A percentile compares a stretch with the other conserved stretches of the same genome.
Evolutionary conservation across 2,888 invertebrate genomes (phyloP).

Genomic region (Sclerodermus sp.): DNA sequence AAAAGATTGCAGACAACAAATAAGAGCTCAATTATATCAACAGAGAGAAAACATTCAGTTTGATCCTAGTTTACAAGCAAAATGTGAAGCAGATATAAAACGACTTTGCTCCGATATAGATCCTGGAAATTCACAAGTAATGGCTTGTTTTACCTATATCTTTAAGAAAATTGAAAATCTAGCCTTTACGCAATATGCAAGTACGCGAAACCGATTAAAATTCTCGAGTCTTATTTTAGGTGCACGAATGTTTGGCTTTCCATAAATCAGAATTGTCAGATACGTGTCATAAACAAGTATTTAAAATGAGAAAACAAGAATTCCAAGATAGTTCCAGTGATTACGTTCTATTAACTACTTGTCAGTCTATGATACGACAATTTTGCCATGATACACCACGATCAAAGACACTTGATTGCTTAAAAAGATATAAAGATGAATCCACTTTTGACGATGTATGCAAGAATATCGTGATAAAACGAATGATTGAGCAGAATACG

Average conservation of each 20-base stretch:
- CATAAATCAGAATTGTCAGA: slow-evolving; percentile 65
- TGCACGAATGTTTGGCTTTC: slow-evolving; percentile 75
- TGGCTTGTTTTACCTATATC: slow-evolving; percentile 4
- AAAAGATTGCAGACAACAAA: slow-evolving; percentile 87
- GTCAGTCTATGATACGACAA: slow-evolving; percentile 82
- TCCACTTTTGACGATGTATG: slow-evolving; percentile 81
- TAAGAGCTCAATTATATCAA: slow-evolving; percentile 88
- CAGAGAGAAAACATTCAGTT: slow-evolving; percentile 86
- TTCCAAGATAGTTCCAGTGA: slow-evolving; percentile 85
- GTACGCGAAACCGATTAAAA: background rate
- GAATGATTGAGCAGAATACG: slow-evolving; percentile 87
- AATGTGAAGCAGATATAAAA: slow-evolving; percentile 79
- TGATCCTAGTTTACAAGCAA: slow-evolving; percentile 80
- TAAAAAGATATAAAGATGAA: slow-evolving; percentile 78
- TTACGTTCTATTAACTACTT: slow-evolving; percentile 79
- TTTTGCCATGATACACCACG: slow-evolving; percentile 75
- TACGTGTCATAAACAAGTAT: slow-evolving; percentile 78
- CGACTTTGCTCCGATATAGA: slow-evolving; percentile 70
- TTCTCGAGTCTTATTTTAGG: slow-evolving; percentile 57
- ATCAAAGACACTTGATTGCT: slow-evolving; percentile 72
- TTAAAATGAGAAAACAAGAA: slow-evolving; percentile 83
- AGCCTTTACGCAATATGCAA: background rate
- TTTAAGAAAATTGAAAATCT: too few species aligned
- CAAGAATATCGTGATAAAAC: slow-evolving; percentile 78
- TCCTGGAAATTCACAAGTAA: slow-evolving; percentile 67